Base-by-base conservation (phyloP, 2,797 vertebrate species). In the Meriones psammophilus region DNA sequence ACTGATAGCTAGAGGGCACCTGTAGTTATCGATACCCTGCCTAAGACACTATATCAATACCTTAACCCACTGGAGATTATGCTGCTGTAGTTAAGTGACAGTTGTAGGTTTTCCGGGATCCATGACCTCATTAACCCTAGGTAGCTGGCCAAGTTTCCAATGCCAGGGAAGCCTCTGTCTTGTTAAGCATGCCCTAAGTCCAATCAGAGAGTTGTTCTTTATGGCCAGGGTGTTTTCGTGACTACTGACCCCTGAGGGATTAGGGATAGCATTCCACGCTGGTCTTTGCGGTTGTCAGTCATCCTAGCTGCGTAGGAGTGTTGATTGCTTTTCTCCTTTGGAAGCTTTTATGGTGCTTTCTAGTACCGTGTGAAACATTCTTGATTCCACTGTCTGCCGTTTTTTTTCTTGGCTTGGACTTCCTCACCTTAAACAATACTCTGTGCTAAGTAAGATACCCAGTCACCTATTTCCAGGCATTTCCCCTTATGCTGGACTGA, bases 401-500 rank as follows among this genome's bases (percentile, higher is more conserved):
- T 64, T 56, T 39, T 36, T 88, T 96, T 91, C 46, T 26, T 77
- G 9, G 36, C 22, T 62, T 10, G 17, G 46, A n/a, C 69, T 0
- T 76, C 56, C 6, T 42, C 8, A 39, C 58, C 7, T 42, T 56
- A 66, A 77, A 50, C 8, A 42, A 46, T 36, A 91, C 13, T 96
- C 42, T 92, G 39, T 33, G 33, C 9, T 60, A 88, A 81, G 17
- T 22, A 80, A 3, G 10, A 79, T 26, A 30, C 36, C 60, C 20
- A 77, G 26, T 66, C 56, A 86, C 66, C 69, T 78, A 68, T 84
- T 92, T 80, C 7, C 50, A 80, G 28, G 66, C 60, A 12, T 89
- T 74, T 88, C 64, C 39, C 46, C 54, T 93, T 96, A 91, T 42
- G 7, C 28, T 74, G 28, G 92, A 86, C 3, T 64, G 24, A 93